Evolutionary conservation across 2,797 vertebrate species (phyloP), one percentile per base, ranked within the genome.

Genomic region (Intellagama lesueurii): DNA sequence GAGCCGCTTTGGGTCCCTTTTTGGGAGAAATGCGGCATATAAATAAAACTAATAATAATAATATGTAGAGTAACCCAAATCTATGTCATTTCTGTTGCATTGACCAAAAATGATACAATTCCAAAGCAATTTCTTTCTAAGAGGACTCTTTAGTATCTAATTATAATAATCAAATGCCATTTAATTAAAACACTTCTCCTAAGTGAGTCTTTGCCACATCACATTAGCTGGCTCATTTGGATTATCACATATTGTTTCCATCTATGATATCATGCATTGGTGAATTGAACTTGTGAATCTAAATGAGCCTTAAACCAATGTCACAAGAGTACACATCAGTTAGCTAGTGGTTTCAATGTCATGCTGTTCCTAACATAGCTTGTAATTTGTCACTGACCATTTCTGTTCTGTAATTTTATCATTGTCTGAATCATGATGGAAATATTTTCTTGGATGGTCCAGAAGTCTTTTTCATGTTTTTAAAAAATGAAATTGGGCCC

Each of bases 151-250:
- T 90, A 68, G 6, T 85, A 86, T 73, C 14, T 93, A 84, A 93
- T 94, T 94, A 92, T 90, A 92, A 94, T 93, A 94, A 95, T 94
- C 91, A 94, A 93, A 81, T 78, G 49, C 2, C 70, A 91, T 94
- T 96, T 96, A 94, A 94, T 95, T 92, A 86, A 86, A 85, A 90
- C 81, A 77, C 30, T 92, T 93, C n/a, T 86, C 88, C 88, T 87
- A 86, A 72, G 64, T 83, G 85, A 79, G 68, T 52, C 91, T 93
- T 93, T 91, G 69, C 64, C 90, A 56, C 60, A 64, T 92, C 90
- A 86, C 83, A 83, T 93, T 92, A 93, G 86, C 88, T 14, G 86
- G 75, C 60, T 95, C 88, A 89, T 93, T 94, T 92, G 91, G 86
- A 88, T 94, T 90, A 89, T 82, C 28, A 24, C 14, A 0, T 85